Evolutionary conservation across 2,888 invertebrate species (phyloP), one percentile per base, ranked within the genome.

Genomic region (Panopea generosa): DNA sequence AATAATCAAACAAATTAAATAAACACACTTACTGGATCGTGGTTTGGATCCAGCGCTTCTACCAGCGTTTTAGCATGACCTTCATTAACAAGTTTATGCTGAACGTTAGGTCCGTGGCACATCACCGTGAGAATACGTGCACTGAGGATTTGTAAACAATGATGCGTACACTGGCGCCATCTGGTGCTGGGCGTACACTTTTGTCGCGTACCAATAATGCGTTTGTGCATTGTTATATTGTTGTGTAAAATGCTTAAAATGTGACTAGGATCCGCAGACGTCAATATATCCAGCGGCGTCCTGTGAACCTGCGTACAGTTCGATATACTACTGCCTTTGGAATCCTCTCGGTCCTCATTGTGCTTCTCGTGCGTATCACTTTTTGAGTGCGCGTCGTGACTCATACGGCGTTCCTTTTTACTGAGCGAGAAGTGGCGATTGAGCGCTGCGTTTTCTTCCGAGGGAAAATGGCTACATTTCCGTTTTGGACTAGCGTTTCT

Each of bases 21-120:
- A n/a, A n/a, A n/a, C n/a, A n/a, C n/a, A 87, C 93, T 93, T 88
- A 95, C 95, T 74, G 95, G 95, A 85, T 95, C 95, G 83, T 95
- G 94, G 55, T 95, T 95, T 16, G 95, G 94, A 85, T 95, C 95
- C 50, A 95, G 90, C 16, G 95, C 94, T 71, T 95, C 94, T 6
- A 95, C 94, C 55, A 95, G 89, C 49, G 94, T 94, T 84, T 94
- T 94, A 53, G 95, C 91, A 81, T 95, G 94, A 14, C 94, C 94
- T 76, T 94, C 94, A 72, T 94, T 93, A 60, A 94, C 93, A 27
- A 95, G 90, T 78, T 94, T 93, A 69, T 93, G 92, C 82, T 94
- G 94, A 70, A 94, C 94, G 62, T 93, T 92, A 56, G 93, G 93
- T 65, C 93, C 93, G 87, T 95, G 95, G 77, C 94, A 94, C 92